Base-by-base conservation (phyloP, 2,888 invertebrate species). In the Phengaris alcon region DNA sequence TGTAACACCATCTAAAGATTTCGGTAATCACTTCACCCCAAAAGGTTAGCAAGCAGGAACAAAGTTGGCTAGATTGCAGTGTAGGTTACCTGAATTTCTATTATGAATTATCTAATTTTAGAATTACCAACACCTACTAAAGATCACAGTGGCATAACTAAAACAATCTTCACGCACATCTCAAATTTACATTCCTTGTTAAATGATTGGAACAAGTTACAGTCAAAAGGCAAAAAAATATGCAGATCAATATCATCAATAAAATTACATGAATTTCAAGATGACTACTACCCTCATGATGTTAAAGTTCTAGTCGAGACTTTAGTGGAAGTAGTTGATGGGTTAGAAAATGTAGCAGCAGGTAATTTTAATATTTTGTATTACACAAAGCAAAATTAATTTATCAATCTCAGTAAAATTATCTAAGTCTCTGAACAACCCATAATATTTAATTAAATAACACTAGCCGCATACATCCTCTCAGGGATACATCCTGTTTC, bases 111-210 rank as follows among this genome's bases (percentile, higher is more conserved):
- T 74, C 75, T 51, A n/a, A 64, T 90, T 90, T 77, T 82, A 93
- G 93, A 91, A 81, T 79, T 89, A 74, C 79, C 83, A 54, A 85
- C 88, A 35, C 88, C 90, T 8, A 87, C 81, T 76, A 91, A 90
- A 82, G 88, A 89, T 74, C 82, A 83, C 35, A 84, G 87, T 51
- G 90, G 87, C 6, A 82, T 92, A 59, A 86, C 90, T 0, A 91
- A 88, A 82, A 90, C 90, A 0, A 87, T 91, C 8, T 91, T 86
- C 77, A 87, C 87, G 6, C 93, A 93, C 77, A 79, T 91, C 48
- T 86, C 87, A 0, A 87, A 85, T 51, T 80, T 93, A 8, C 89
- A 91, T 77, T 78, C 80, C 0, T 80, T 89, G 12, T 69, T 93
- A 68, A 82, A 77, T 69, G 86, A 91, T 76, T 93, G 93, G 93